Evolutionary conservation across 2,113 vertebrate species (phyloP).

Genomic region (Malurus melanocephalus): DNA sequence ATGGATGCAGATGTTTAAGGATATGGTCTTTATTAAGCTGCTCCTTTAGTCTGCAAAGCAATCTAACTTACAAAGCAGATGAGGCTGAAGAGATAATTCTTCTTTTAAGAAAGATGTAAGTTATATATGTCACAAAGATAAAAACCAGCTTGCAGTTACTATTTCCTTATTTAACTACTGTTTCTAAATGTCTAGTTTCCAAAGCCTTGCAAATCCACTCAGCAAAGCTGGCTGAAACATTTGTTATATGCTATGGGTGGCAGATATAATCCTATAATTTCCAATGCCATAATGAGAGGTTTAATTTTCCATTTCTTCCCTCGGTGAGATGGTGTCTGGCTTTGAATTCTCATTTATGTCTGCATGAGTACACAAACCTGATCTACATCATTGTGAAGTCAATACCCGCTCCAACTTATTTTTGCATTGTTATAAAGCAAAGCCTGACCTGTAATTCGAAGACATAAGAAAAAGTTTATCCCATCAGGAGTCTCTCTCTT

Average conservation of each 20-base stretch:
- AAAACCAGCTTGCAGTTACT: constrained; percentile 12
- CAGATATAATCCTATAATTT: constrained; percentile 68
- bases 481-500: background rate
- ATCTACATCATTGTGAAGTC: constrained; percentile 55
- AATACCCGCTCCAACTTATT: constrained; percentile 12
- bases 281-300: constrained; percentile 60
- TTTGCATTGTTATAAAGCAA: constrained; percentile 32
- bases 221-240: constrained; percentile 18
- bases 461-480: constrained; percentile 22
- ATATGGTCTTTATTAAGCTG: constrained; percentile 34
- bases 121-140: background rate
- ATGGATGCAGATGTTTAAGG: constrained; percentile 44
- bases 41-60: background rate
- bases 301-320: constrained; percentile 69
- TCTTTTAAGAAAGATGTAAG: background rate
- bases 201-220: constrained; percentile 17
- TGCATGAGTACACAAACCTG: constrained; percentile 46
- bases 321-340: constrained; percentile 31
- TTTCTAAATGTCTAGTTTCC: constrained; percentile 17
- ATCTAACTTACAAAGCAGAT: background rate
- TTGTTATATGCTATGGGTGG: constrained; percentile 31
- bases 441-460: constrained; percentile 35
- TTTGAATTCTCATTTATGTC: constrained; percentile 59
- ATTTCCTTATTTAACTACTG: background rate
- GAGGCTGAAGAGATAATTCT: background rate